These are phyloP conservation scores for Dicyrtoma fusca DNA, from an alignment of 2,888 invertebrate genomes.

Conservation along the genomic window DNA sequence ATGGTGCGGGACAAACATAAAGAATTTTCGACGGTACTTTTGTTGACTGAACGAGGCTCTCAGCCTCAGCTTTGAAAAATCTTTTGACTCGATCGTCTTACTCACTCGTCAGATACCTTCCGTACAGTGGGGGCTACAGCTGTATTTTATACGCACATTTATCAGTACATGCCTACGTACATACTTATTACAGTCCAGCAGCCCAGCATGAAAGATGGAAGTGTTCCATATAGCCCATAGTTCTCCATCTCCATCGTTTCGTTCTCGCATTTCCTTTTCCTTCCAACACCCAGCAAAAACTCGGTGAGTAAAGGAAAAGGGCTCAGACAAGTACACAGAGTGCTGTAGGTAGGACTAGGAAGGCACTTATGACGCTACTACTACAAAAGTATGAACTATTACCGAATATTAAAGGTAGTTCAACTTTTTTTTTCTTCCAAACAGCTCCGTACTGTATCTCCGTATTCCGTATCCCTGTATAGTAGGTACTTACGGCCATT, in stretches of 20 bases:
- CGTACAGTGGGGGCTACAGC: not conserved
- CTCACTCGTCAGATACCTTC: not conserved
- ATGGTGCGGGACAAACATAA: slow-evolving; percentile 37
- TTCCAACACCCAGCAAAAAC: too few species aligned
- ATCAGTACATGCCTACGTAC: not conserved
- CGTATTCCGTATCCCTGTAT: too few species aligned
- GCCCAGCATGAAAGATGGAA: not conserved
- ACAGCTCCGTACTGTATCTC: too few species aligned
- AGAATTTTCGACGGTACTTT: slow-evolving; percentile 39
- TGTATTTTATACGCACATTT: not conserved
- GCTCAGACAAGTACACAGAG: not conserved
- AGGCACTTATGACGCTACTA: too few species aligned
- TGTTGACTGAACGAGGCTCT: slow-evolving; percentile 32
- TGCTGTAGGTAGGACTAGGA: too few species aligned
- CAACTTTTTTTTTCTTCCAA: too few species aligned
- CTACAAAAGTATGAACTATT: too few species aligned
- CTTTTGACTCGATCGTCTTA: slow-evolving; percentile 21
- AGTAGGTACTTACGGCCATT: too few species aligned
- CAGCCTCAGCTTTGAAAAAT: slow-evolving; percentile 2
- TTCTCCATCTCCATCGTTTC: not conserved
- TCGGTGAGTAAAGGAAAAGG: not conserved
- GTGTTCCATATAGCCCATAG: too few species aligned
- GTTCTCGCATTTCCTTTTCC: too few species aligned
- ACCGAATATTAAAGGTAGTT: too few species aligned
- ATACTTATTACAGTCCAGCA: not conserved